Evolutionary conservation across 2,888 invertebrate genomes (phyloP).

Genomic region (Cerastis rubricosa): DNA sequence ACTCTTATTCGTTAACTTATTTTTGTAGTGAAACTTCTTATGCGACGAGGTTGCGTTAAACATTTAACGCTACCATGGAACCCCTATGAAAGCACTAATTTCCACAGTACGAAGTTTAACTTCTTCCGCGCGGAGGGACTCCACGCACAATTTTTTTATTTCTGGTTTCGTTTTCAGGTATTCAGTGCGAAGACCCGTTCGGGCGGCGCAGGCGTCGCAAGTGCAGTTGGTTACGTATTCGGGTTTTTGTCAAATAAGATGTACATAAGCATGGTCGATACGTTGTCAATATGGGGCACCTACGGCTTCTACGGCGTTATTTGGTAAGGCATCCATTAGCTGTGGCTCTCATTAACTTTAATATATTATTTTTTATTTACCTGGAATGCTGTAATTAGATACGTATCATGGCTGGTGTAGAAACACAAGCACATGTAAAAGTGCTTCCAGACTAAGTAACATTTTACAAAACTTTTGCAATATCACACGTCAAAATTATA

Average conservation of each 20-base stretch:
- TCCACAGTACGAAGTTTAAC: too few relatives aligned
- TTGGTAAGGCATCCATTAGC: conserved; percentile 75
- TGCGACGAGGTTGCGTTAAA: too few relatives aligned
- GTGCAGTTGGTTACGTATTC: conserved; percentile 94
- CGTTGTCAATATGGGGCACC: conserved; percentile 93
- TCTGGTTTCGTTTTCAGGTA: conserved; percentile 80
- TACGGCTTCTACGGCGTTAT: conserved; percentile 93
- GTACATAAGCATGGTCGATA: conserved; percentile 92
- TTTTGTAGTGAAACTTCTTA: too few relatives aligned
- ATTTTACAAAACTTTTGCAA: background rate
- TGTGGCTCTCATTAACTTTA: background rate
- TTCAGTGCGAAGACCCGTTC: conserved; percentile 93
- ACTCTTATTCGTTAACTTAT: background rate
- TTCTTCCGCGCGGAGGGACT: too few relatives aligned
- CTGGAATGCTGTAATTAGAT: background rate
- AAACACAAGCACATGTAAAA: background rate
- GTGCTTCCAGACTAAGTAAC: background rate
- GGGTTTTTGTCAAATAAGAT: conserved; percentile 94
- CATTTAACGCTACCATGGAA: too few relatives aligned
- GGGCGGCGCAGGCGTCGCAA: conserved; percentile 93
- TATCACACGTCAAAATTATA: background rate
- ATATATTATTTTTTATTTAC: background rate
- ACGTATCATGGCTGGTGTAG: background rate
- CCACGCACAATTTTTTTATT: too few relatives aligned
- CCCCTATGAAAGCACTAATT: too few relatives aligned